Evolutionary conservation across 2,888 invertebrate species (phyloP).

Genomic region (Aporophyla lueneburgensis): DNA sequence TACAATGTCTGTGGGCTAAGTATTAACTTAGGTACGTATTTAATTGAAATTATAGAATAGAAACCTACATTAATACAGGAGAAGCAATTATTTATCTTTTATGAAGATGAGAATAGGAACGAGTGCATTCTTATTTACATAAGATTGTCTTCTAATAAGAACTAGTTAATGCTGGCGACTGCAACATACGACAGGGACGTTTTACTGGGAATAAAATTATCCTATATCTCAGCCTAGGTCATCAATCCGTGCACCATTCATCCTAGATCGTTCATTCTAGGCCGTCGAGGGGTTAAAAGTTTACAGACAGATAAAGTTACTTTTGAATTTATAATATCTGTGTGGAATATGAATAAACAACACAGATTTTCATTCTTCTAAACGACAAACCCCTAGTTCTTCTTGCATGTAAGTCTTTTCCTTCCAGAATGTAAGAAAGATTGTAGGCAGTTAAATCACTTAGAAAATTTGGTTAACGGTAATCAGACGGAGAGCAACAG

Average conservation of each 20-base stretch:
- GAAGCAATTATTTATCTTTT: too few species aligned
- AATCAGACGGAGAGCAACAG: too few species aligned
- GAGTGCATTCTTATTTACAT: neutral
- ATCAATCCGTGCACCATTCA: neutral
- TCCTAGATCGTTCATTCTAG: neutral
- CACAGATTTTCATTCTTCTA: neutral
- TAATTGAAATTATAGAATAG: neutral
- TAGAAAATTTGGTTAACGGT: neutral
- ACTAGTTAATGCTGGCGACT: neutral
- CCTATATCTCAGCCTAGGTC: neutral
- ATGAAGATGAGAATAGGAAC: neutral
- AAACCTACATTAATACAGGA: neutral
- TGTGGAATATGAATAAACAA: too few species aligned
- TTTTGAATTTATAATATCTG: too few species aligned
- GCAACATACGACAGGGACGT: neutral
- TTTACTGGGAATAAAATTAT: neutral
- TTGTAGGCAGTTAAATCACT: neutral
- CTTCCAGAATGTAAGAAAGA: neutral
- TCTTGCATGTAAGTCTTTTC: neutral
- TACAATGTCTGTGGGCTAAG: neutral
- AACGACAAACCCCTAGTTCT: neutral
- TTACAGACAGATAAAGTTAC: neutral
- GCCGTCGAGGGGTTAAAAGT: neutral
- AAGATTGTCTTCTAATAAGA: neutral
- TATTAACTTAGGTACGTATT: slow-evolving; percentile 10